Evolutionary conservation across 1,140 invertebrate species (phyloP).

Genomic region (Orchesella cincta): DNA sequence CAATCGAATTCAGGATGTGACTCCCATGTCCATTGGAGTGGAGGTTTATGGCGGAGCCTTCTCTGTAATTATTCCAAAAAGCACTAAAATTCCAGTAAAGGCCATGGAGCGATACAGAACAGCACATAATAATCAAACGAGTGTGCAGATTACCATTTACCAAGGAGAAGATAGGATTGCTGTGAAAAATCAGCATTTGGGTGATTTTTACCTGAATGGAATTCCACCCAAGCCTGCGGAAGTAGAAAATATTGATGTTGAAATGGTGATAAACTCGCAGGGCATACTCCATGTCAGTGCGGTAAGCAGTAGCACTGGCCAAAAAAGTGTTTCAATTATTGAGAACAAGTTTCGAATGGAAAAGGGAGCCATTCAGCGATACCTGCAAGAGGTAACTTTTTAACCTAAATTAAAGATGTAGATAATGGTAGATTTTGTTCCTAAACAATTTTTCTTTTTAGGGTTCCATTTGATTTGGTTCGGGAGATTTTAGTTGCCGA

Average conservation of each 20-base stretch:
- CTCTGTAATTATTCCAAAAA: constrained; percentile 56
- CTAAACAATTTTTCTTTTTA: no score
- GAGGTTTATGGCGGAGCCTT: constrained; percentile 54
- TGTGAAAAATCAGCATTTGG: constrained; percentile 23
- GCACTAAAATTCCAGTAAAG: constrained; percentile 53
- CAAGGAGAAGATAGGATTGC: constrained; percentile 10
- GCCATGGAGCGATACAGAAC: not conserved
- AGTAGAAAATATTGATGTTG: constrained; percentile 31
- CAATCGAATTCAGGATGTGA: constrained; percentile 49
- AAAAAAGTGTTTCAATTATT: constrained; percentile 16
- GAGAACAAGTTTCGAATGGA: constrained; percentile 34
- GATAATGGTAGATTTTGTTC: no score
- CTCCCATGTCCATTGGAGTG: constrained; percentile 53
- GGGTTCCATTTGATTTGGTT: no score
- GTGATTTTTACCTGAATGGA: constrained; percentile 41
- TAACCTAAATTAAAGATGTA: no score
- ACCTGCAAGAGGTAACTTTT: not conserved
- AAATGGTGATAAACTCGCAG: constrained; percentile 33
- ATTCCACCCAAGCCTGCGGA: constrained; percentile 32
- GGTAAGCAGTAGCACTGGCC: not conserved
- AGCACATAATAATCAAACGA: constrained; percentile 8
- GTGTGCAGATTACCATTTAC: constrained; percentile 13
- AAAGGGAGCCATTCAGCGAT: not conserved
- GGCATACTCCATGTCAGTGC: constrained; percentile 36
- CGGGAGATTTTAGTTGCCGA: no score